Conservation (phyloP, 2,113 vertebrate species). For the Chloropsis cyanopogon region DNA sequence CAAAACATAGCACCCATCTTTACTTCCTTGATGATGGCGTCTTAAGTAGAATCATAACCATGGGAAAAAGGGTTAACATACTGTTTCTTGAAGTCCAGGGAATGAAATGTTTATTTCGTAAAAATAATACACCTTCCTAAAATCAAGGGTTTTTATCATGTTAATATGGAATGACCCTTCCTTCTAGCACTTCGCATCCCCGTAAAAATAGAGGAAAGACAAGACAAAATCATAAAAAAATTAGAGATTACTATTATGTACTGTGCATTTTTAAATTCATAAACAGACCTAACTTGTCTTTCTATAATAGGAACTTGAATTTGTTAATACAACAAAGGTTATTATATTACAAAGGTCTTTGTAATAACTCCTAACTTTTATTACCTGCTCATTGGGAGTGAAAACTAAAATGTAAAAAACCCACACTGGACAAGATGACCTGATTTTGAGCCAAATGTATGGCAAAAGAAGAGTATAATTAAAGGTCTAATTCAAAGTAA, state of each 20-base stretch:
- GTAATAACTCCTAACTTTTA: neutral
- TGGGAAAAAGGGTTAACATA: neutral
- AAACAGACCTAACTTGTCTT: neutral
- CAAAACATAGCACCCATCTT: neutral
- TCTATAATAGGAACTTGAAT: neutral
- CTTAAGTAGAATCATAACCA: neutral
- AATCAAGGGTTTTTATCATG: neutral
- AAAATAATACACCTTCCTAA: neutral
- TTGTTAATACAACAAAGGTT: neutral
- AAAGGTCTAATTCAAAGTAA: neutral
- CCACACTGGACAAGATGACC: neutral
- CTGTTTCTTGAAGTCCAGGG: neutral
- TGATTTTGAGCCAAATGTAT: neutral
- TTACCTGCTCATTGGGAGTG: neutral
- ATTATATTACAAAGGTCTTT: neutral
- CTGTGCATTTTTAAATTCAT: neutral
- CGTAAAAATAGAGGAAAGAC: neutral
- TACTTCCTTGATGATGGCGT: neutral
- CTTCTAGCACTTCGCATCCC: neutral
- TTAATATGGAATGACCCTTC: neutral
- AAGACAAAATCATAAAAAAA: neutral
- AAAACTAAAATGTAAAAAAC: neutral
- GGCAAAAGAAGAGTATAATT: neutral
- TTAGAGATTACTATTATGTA: neutral
- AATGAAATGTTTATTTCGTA: neutral